These are phyloP conservation scores for Scaptodrosophila latifasciaeformis DNA, from an alignment of 2,888 invertebrate species.

Conservation along the genomic window DNA sequence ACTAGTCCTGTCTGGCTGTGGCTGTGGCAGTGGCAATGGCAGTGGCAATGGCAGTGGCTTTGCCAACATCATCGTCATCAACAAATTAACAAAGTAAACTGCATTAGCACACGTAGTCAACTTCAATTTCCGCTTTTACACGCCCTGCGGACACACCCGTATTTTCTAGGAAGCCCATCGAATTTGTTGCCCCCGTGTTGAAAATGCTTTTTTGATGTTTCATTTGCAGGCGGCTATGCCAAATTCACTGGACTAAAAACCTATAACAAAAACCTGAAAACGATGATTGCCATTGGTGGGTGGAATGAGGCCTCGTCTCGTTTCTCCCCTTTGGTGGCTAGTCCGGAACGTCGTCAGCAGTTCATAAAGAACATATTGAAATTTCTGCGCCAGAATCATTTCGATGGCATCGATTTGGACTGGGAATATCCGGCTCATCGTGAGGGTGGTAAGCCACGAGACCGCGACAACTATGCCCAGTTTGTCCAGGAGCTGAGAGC, in stretches of 20 bases:
- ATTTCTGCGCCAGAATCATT: slow-evolving; percentile 92
- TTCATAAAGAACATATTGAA: slow-evolving; percentile 89
- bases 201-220: no score
- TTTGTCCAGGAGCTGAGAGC: slow-evolving; percentile 91
- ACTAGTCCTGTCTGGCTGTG: not conserved
- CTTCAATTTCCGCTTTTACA: slow-evolving; percentile 38
- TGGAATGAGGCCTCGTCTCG: slow-evolving; percentile 94
- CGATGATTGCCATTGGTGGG: slow-evolving; percentile 91
- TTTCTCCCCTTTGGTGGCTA: slow-evolving; percentile 92
- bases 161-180: slow-evolving; percentile 6
- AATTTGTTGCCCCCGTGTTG: not conserved
- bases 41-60: no score
- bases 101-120: slow-evolving; percentile 22
- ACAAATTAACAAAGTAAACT: slow-evolving; percentile 20
- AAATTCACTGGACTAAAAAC: slow-evolving; percentile 95
- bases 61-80: no score
- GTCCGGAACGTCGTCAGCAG: slow-evolving; percentile 83
- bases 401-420: slow-evolving; percentile 94
- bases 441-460: slow-evolving; percentile 84
- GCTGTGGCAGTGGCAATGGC: no score
- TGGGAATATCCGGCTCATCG: slow-evolving; percentile 81
- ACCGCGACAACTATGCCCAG: slow-evolving; percentile 90
- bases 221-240: slow-evolving; percentile 87
- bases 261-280: slow-evolving; percentile 93
- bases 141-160: slow-evolving; percentile 7